phyloP scores from a whole-genome alignment of 2,888 invertebrate species.

The Stenotaenia linearis region DNA sequence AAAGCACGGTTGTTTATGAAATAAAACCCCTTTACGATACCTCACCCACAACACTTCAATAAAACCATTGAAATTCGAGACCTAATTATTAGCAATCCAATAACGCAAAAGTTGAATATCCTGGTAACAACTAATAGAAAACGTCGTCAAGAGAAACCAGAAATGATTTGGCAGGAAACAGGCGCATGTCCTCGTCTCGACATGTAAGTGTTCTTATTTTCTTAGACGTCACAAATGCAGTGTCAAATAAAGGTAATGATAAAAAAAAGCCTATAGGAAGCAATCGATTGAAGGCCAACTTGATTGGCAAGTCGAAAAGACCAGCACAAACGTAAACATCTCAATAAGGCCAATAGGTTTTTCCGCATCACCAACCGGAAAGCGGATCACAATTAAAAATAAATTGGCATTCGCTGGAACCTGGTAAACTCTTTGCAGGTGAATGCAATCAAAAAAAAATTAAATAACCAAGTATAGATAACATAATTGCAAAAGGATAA shows the following conservation, averaged over 20 bases:
- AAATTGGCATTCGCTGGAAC: not conserved
- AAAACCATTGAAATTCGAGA: too few species aligned
- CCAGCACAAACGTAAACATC: slow-evolving; percentile 10
- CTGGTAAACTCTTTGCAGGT: not conserved
- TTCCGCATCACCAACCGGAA: not conserved
- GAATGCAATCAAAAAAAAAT: not conserved
- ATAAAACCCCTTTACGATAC: too few species aligned
- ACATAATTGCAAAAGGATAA: not conserved
- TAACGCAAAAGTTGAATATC: not conserved
- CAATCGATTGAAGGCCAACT: not conserved
- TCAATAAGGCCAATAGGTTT: not conserved
- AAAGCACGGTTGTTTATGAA: too few species aligned
- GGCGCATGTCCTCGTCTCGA: not conserved
- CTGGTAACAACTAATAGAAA: not conserved
- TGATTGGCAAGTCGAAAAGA: slow-evolving; percentile 13
- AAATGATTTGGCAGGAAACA: not conserved
- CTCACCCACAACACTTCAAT: too few species aligned
- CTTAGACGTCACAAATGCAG: not conserved
- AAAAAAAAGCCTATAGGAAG: not conserved
- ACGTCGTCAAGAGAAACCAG: not conserved
- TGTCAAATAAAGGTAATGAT: not conserved
- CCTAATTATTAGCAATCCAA: too few species aligned
- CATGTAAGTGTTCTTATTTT: not conserved
- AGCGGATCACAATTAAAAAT: slow-evolving; percentile 15
- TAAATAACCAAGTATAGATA: not conserved